Conservation (phyloP, 2,113 vertebrate species). For the Choloepus hoffmanni region DNA sequence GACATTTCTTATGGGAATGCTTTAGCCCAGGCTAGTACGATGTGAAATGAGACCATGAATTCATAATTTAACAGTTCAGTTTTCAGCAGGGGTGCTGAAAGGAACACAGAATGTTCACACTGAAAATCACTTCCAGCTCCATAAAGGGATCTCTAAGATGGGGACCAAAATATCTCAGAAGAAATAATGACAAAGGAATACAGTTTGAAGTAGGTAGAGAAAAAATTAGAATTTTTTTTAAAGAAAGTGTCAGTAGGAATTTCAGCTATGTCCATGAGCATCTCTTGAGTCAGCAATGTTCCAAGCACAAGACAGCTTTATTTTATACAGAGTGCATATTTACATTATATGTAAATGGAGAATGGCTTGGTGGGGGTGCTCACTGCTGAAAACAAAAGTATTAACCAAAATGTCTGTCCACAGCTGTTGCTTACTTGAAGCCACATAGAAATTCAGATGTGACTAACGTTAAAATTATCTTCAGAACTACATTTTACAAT, state of each 20-base stretch:
- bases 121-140: constrained; percentile 53
- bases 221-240: constrained; percentile 43
- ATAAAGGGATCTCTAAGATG: not conserved
- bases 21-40: constrained; percentile 50
- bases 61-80: constrained; percentile 73
- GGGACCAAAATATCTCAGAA: constrained; percentile 19
- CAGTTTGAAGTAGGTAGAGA: not conserved
- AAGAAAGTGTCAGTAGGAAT: not conserved
- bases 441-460: constrained; percentile 54
- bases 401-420: constrained; percentile 74
- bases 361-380: constrained; percentile 63
- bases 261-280: not conserved
- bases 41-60: constrained; percentile 78
- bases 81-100: constrained; percentile 75
- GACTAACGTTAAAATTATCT: constrained; percentile 48
- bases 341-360: constrained; percentile 71
- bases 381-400: constrained; percentile 68
- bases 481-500: constrained; percentile 53
- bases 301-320: constrained; percentile 52
- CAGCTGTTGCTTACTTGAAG: constrained; percentile 68
- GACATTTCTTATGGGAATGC: constrained; percentile 70
- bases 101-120: constrained; percentile 57
- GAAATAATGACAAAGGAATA: not conserved
- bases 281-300: constrained; percentile 61
- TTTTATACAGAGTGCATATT: constrained; percentile 76